Evolutionary conservation across 2,797 vertebrate species (phyloP), one percentile per base, ranked within the genome.

Genomic region (Mus minutoides): DNA sequence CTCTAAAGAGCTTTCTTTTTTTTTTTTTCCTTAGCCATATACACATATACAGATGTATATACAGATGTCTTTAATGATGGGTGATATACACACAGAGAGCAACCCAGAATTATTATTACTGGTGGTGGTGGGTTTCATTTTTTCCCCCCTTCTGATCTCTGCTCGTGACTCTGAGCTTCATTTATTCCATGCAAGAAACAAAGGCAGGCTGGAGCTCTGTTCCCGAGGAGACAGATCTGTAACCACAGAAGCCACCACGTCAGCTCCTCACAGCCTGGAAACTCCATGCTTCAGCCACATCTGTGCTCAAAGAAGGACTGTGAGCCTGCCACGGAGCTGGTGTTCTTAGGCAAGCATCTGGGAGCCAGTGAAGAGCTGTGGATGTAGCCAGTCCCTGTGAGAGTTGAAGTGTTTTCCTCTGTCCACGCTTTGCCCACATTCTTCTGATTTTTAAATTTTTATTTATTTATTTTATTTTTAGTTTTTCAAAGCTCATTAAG

Each of bases 81-180:
- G 87, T 17, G 14, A 62, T 62, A 56, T 87, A 89, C 79, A 37
- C 62, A 91, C 82, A 58, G 26, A 69, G 75, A 90, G 88, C 73
- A 84, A 93, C 73, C n/a, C 56, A 83, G 69, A 94, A n/a, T 69
- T 95, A 49, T 94, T 86, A 82, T 76, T 62, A 8, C 6, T 91
- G 71, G 29, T 80, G 87, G 46, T 73, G 46, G 49, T 43, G 73
- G 92, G n/a, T 64, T 80, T 43, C 76, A 92, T 90, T 92, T 91
- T 94, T 91, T 73, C 92, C 79, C 67, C 24, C 2, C 73, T 77
- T 95, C 69, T 67, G 80, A 84, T 80, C 87, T 96, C 87, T 92
- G 84, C 69, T 58, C 46, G 69, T 88, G 92, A 37, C 87, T 95
- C 88, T 94, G 94, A 94, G 62, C 69, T 94, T 93, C 87, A 82